phyloP scores from a whole-genome alignment of 2,888 invertebrate genomes.

The Trichacis sp. region DNA sequence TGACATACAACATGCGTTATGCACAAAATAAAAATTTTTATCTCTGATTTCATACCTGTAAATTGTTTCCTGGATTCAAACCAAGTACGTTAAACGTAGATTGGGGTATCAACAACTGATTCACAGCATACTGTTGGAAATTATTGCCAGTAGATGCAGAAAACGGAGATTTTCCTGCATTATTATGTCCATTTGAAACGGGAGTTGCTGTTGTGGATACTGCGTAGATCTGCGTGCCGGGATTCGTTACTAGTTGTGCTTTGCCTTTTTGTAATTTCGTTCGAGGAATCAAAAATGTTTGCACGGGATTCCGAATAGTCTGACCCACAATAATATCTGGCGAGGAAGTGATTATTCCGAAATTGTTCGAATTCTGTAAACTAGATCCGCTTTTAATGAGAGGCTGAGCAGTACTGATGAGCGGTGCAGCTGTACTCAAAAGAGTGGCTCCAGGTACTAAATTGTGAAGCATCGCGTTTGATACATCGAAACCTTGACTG shows the following conservation, averaged over 20 bases:
- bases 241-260: conserved; percentile 51
- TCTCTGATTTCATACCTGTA: conserved; percentile 28
- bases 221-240: conserved; percentile 55
- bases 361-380: conserved; percentile 39
- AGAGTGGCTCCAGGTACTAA: conserved; percentile 51
- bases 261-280: conserved; percentile 44
- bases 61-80: conserved; percentile 37
- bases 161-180: conserved; percentile 44
- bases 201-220: conserved; percentile 47
- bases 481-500: conserved; percentile 70
- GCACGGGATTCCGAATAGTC: conserved; percentile 55
- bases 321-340: conserved; percentile 64
- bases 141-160: conserved; percentile 40
- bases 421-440: conserved; percentile 51
- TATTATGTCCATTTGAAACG: conserved; percentile 38
- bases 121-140: conserved; percentile 39
- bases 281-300: conserved; percentile 52
- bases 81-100: conserved; percentile 46
- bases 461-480: conserved; percentile 65
- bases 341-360: conserved; percentile 49
- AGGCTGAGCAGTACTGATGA: conserved; percentile 48
- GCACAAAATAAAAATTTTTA: too few species aligned
- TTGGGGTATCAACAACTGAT: conserved; percentile 52
- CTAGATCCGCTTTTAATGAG: conserved; percentile 22
- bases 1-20: too few species aligned